Conservation (phyloP, 2,888 invertebrate species). For the Drosophila neutralis region DNA sequence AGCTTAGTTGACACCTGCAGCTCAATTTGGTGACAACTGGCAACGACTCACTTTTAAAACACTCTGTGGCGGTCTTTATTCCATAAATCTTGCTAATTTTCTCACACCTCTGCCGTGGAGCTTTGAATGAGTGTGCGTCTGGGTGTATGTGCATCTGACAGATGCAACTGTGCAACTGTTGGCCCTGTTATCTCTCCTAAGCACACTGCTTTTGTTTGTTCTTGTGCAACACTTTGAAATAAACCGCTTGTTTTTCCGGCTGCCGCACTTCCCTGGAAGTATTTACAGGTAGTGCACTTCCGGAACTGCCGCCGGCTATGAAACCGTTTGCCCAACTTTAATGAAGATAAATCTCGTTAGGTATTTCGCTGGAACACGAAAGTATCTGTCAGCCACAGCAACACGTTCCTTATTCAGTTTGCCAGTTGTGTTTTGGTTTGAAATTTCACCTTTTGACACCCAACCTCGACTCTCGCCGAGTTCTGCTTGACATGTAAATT, state of each 20-base stretch:
- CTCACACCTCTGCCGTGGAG: constrained; percentile 34
- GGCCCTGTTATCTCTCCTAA: constrained; percentile 20
- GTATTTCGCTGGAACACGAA: constrained; percentile 34
- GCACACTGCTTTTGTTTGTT: constrained; percentile 39
- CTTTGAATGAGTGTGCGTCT: not conserved
- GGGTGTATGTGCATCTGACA: constrained; percentile 17
- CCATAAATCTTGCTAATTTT: constrained; percentile 48
- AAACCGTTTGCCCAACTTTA: constrained; percentile 48
- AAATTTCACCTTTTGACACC: constrained; percentile 74
- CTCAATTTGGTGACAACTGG: constrained; percentile 60
- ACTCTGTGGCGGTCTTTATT: constrained; percentile 39
- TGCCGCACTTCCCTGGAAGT: constrained; percentile 29
- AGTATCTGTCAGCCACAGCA: constrained; percentile 24
- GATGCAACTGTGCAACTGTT: constrained; percentile 40
- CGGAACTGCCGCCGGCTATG: constrained; percentile 44
- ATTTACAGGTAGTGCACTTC: constrained; percentile 68
- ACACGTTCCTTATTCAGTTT: constrained; percentile 8
- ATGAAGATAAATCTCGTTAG: constrained; percentile 71
- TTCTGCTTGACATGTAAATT: constrained; percentile 75
- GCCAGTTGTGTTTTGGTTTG: constrained; percentile 62
- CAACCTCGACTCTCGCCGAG: constrained; percentile 15
- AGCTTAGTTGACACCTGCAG: constrained; percentile 72
- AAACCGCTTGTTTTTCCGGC: constrained; percentile 42
- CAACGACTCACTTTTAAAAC: constrained; percentile 19
- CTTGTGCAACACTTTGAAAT: constrained; percentile 46